phyloP scores from a whole-genome alignment of 2,797 vertebrate genomes.

The Thamnophis elegans region DNA sequence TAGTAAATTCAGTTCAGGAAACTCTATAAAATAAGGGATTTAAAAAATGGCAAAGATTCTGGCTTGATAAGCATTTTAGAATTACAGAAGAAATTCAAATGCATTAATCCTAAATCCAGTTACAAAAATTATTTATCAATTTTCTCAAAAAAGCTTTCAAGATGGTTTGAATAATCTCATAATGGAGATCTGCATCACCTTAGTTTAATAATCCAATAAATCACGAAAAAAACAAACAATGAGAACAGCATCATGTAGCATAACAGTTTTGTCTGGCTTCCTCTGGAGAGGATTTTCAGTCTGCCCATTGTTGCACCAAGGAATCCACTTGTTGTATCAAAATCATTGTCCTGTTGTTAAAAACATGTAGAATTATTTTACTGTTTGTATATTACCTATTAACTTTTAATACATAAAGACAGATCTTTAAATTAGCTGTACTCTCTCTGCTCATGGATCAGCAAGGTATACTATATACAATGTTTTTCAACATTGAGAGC shows the following conservation, averaged over 20 bases:
- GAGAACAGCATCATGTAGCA: slow-evolving; percentile 96
- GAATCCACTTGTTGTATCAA: slow-evolving; percentile 91
- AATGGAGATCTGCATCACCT: slow-evolving; percentile 66
- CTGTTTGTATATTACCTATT: neutral
- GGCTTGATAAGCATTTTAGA: slow-evolving; percentile 29
- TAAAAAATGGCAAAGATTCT: slow-evolving; percentile 8
- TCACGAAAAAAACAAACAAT: slow-evolving; percentile 90
- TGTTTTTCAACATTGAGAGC: neutral
- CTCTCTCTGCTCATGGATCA: neutral
- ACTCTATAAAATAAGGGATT: slow-evolving; percentile 50
- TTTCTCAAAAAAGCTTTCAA: slow-evolving; percentile 36
- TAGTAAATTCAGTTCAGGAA: slow-evolving; percentile 33
- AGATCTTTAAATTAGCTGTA: neutral
- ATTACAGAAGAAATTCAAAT: neutral
- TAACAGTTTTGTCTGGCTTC: slow-evolving; percentile 91
- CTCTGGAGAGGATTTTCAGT: slow-evolving; percentile 88
- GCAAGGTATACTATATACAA: neutral
- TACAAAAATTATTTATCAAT: slow-evolving; percentile 31
- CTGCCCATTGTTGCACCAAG: slow-evolving; percentile 90
- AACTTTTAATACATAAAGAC: no score
- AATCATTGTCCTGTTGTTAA: slow-evolving; percentile 84
- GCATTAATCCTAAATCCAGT: slow-evolving; percentile 60
- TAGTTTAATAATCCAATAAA: slow-evolving; percentile 92
- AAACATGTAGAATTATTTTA: neutral
- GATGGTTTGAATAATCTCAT: slow-evolving; percentile 28